Percentiles rank a stretch among this genome's conserved stretches.
Conservation (phyloP, 2,797 vertebrate species). For the Cynodonichthys magdalenae region DNA sequence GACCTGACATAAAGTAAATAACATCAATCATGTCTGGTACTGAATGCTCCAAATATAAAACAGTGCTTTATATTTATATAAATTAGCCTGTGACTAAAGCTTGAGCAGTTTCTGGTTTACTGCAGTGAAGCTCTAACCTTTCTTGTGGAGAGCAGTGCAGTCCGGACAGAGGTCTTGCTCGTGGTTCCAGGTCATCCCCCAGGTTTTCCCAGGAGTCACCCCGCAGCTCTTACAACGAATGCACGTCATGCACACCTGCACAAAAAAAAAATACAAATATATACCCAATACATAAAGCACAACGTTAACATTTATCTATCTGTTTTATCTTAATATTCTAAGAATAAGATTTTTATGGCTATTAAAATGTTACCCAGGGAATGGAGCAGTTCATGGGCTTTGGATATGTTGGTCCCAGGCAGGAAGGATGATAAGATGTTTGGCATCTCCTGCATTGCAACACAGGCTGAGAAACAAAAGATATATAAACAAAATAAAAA, state of each 20-base stretch:
- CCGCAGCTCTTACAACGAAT: slow-evolving; percentile 93
- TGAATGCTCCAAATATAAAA: background rate
- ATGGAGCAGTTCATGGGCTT: slow-evolving; percentile 84
- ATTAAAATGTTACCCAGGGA: slow-evolving; percentile 83
- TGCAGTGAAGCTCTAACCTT: slow-evolving; percentile 73
- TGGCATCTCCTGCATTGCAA: slow-evolving; percentile 90
- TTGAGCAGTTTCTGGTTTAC: background rate
- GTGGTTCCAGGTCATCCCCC: slow-evolving; percentile 86
- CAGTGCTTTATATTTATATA: background rate
- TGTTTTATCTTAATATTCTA: background rate
- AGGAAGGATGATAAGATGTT: slow-evolving; percentile 89
- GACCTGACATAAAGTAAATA: slow-evolving; percentile 71
- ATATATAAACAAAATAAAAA: background rate
- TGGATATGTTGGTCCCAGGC: slow-evolving; percentile 91
- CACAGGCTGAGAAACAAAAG: slow-evolving; percentile 78
- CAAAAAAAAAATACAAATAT: slow-evolving; percentile 1
- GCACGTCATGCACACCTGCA: slow-evolving; percentile 89
- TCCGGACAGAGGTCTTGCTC: slow-evolving; percentile 87
- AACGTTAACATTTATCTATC: background rate
- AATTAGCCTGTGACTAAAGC: background rate
- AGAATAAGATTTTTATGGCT: background rate
- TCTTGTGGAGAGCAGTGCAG: slow-evolving; percentile 83
- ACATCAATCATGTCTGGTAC: background rate
- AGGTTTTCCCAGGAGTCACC: slow-evolving; percentile 87
- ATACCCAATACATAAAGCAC: background rate